Conservation (phyloP, 2,888 invertebrate genomes). For the Pammene fasciana region DNA sequence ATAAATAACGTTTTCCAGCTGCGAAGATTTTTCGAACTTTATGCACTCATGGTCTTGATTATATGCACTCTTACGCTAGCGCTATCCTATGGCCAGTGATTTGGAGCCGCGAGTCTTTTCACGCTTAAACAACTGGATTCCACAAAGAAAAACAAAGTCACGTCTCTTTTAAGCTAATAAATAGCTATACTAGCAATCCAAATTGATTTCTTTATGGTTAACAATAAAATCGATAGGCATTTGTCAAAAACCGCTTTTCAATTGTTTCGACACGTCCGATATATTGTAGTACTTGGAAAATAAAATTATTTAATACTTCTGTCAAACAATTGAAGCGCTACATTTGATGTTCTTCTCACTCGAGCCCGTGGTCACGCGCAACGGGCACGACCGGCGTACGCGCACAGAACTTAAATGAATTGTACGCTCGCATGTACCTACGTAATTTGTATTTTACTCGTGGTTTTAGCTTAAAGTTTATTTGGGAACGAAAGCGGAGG, state of each 20-base stretch:
- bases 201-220: slow-evolving; percentile 1
- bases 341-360: slow-evolving; percentile 38
- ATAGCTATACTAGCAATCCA: no score
- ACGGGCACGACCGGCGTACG: slow-evolving; percentile 69
- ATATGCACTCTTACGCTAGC: no score
- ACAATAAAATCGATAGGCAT: background rate
- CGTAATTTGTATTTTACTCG: slow-evolving; percentile 41
- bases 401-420: slow-evolving; percentile 68
- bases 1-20: no score
- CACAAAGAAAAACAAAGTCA: no score
- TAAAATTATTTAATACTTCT: slow-evolving; percentile 26
- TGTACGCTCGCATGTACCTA: slow-evolving; percentile 35
- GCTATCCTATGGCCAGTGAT: no score
- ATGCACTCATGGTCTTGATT: no score
- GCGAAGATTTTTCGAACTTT: no score
- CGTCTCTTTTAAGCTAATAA: no score
- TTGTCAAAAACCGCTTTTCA: background rate
- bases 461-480: slow-evolving; percentile 38
- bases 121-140: no score
- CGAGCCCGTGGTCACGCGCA: slow-evolving; percentile 60
- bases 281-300: background rate
- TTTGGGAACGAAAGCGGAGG: slow-evolving; percentile 32
- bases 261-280: no score
- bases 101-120: no score
- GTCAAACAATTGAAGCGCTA: slow-evolving; percentile 36